These are phyloP conservation scores for Lampris incognitus DNA, from an alignment of 2,113 vertebrate species.

Conservation along the genomic window DNA sequence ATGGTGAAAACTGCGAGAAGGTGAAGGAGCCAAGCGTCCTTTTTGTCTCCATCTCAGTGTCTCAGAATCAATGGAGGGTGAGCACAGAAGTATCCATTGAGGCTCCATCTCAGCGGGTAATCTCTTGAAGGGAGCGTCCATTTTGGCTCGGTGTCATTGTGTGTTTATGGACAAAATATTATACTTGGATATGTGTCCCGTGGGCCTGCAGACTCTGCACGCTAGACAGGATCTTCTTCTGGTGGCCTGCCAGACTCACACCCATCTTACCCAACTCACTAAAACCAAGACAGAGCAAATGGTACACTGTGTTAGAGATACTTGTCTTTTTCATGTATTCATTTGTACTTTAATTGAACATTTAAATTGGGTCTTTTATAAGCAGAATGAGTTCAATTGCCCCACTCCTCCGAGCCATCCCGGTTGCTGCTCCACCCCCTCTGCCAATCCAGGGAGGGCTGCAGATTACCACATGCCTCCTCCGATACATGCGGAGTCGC, in stretches of 20 bases:
- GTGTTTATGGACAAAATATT: conserved; percentile 71
- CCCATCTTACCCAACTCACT: conserved; percentile 85
- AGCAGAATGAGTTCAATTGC: too few species aligned
- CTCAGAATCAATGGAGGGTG: conserved; percentile 59
- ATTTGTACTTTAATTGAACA: not conserved
- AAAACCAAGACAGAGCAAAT: conserved; percentile 25
- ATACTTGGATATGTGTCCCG: conserved; percentile 86
- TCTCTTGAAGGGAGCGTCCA: conserved; percentile 65
- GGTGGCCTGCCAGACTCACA: conserved; percentile 82
- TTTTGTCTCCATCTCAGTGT: conserved; percentile 66
- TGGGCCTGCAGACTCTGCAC: conserved; percentile 83
- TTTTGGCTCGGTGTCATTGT: conserved; percentile 59
- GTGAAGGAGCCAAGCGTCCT: conserved; percentile 71
- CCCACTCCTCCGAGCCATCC: too few species aligned
- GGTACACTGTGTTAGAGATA: too few species aligned
- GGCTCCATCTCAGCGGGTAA: conserved; percentile 62
- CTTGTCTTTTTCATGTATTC: not conserved
- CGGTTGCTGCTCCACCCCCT: too few species aligned
- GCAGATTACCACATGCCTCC: too few species aligned
- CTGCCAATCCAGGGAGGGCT: too few species aligned
- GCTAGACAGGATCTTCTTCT: conserved; percentile 85
- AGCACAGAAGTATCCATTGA: conserved; percentile 58
- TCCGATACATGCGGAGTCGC: too few species aligned
- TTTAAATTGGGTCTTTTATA: too few species aligned
- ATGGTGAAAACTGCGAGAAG: conserved; percentile 62